Base-by-base conservation (phyloP, 2,888 invertebrate genomes). In the Drosophila acutilabella region DNA sequence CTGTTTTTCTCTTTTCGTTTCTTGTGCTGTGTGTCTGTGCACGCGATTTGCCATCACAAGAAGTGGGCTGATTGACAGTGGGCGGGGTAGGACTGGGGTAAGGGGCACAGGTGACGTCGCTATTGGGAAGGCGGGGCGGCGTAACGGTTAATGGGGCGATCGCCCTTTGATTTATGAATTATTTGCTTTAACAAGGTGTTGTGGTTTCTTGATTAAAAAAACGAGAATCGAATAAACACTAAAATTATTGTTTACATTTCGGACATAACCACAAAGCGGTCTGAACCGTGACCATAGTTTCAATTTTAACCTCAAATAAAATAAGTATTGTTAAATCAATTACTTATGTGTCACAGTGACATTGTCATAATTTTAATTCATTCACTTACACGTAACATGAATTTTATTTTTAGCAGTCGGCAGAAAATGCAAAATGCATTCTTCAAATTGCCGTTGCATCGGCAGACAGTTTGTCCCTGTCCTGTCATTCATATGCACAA, bases 401-500 rank as follows among this genome's bases (percentile, higher is more conserved):
- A 4, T 36, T 13, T 54, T 64, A 52, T 50, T 62, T 61, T 75
- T 62, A 30, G n/a, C 36, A 30, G 38, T 18, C 48, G 36, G n/a
- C 51, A 42, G 4, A 40, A 8, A 20, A 48, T 52, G 62, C 60
- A 67, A 74, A 60, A 52, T 74, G 65, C 42, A 59, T 68, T 59
- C 61, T 57, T 58, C 42, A 54, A 71, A 64, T 64, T 62, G 59
- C 56, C 45, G 64, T 64, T 74, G 78, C 74, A 65, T 30, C 74
- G 71, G 30, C 74, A 79, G 85, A 84, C 81, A 84, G 59, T 59
- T 72, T 81, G 85, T 68, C 85, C 81, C 85, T 84, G 79, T 77
- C 64, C 50, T 79, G 85, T 80, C 82, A 71, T 42, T 64, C 58
- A 59, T 53, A 38, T 54, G 18, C 57, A 26, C 26, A 41, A 38